Conservation (phyloP, 2,888 invertebrate genomes). For the Leistus spinibarbis region DNA sequence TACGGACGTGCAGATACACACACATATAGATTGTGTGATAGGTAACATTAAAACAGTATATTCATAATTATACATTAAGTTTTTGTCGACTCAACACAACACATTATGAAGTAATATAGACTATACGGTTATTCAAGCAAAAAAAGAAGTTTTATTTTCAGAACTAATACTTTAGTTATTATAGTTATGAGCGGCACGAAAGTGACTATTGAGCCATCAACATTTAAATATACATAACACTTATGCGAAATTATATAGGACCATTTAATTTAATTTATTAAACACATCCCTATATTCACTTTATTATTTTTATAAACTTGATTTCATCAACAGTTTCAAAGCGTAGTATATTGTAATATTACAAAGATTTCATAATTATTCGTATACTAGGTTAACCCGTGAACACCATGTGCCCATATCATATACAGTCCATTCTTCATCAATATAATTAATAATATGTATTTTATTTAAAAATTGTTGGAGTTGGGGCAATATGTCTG, state of each 20-base stretch:
- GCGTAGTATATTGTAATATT: too few species aligned
- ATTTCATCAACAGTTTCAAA: too few species aligned
- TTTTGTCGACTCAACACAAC: not conserved
- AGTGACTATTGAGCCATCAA: not conserved
- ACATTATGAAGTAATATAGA: not conserved
- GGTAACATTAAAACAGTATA: not conserved
- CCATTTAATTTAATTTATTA: not conserved
- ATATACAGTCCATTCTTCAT: too few species aligned
- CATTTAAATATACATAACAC: not conserved
- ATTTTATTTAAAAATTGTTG: too few species aligned
- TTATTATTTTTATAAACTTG: not conserved
- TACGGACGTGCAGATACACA: not conserved
- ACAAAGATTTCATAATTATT: too few species aligned
- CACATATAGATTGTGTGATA: not conserved
- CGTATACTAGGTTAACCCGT: too few species aligned
- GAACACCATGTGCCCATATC: too few species aligned
- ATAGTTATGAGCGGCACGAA: not conserved
- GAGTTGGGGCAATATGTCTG: too few species aligned
- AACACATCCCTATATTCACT: not conserved
- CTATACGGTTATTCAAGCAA: not conserved
- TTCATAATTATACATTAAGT: not conserved
- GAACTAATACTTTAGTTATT: not conserved
- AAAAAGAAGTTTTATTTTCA: not conserved
- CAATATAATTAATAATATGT: not conserved
- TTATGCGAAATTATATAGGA: not conserved